A percentile compares a stretch with the other conserved stretches of the same genome.
phyloP scores from a whole-genome alignment of 1,140 invertebrate genomes.

The Drosophila parabipectinata region DNA sequence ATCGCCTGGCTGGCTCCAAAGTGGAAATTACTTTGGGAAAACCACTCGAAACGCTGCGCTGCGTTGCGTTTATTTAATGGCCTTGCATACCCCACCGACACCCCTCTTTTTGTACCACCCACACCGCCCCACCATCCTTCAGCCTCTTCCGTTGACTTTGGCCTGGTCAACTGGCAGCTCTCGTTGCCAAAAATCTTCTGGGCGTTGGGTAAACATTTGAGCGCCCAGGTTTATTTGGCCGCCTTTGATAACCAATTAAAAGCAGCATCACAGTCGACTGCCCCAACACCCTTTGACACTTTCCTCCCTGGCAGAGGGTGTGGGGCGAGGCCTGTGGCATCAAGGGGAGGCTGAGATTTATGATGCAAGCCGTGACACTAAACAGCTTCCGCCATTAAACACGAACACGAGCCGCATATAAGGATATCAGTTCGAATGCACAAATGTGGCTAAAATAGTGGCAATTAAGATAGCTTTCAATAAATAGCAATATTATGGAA shows the following conservation, averaged over 20 bases:
- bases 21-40: slow-evolving; percentile 74
- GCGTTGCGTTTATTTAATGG: slow-evolving; percentile 74
- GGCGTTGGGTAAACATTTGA: slow-evolving; percentile 56
- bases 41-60: slow-evolving; percentile 65
- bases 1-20: slow-evolving; percentile 62
- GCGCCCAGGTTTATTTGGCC: slow-evolving; percentile 52
- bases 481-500: background rate
- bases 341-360: slow-evolving; percentile 53
- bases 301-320: background rate
- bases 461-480: background rate
- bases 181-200: slow-evolving; percentile 48
- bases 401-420: slow-evolving; percentile 59
- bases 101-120: background rate
- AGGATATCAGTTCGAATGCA: slow-evolving; percentile 13
- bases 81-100: slow-evolving; percentile 22
- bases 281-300: slow-evolving; percentile 65
- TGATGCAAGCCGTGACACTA: slow-evolving; percentile 70
- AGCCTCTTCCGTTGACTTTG: slow-evolving; percentile 9
- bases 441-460: background rate
- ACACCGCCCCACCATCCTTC: background rate
- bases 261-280: slow-evolving; percentile 49
- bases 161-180: slow-evolving; percentile 46
- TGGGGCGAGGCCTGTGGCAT: background rate
- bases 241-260: slow-evolving; percentile 58
- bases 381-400: slow-evolving; percentile 82